Base-by-base conservation (phyloP, 2,113 vertebrate genomes). In the Takifugu flavidus region DNA sequence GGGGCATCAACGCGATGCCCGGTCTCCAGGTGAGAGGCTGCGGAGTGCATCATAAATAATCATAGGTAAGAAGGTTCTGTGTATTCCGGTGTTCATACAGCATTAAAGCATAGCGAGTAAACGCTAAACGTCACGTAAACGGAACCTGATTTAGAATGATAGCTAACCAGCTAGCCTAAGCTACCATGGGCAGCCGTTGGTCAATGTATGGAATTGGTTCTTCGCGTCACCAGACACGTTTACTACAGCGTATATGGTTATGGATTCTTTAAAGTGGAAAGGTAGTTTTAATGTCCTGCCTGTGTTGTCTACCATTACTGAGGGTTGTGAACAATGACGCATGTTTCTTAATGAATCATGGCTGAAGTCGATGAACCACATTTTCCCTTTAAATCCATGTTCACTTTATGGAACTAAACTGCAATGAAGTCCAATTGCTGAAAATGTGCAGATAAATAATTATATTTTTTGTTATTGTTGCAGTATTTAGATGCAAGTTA, bases 91-190 rank as follows among this genome's bases (percentile, higher is more conserved):
- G 5, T 1, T 14, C 0, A 4, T 43, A 0, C 14, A 4, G 15
- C 44, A 4, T 34, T 10, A 15, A 26, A 53, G 2, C 7, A 25
- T 12, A 69, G 63, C 14, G 3, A 11, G 50, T 28, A 29, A 42
- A 56, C 6, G 15, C 20, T 25, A 49, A 25, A 4, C 15, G 50
- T 52, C 4, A 20, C 13, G 12, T 2, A 10, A 25, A 45, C 45
- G 56, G 62, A 46, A 65, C 43, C 55, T 53, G 14, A 49, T 28
- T 13, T 53, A 5, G 5, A 53, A 13, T 12, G 27, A 59, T 75
- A 70, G 80, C 75, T 49, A 3, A 29, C 25, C 56, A 39, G 72
- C 53, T 78, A 79, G 68, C 62, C 6, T 28, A 34, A 56, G 69
- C 71, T 61, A 50, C 43, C 28, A 10, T 15, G 45, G 26, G 45